Base-by-base conservation (phyloP, 2,888 invertebrate genomes). In the Dasypogon diadema region DNA sequence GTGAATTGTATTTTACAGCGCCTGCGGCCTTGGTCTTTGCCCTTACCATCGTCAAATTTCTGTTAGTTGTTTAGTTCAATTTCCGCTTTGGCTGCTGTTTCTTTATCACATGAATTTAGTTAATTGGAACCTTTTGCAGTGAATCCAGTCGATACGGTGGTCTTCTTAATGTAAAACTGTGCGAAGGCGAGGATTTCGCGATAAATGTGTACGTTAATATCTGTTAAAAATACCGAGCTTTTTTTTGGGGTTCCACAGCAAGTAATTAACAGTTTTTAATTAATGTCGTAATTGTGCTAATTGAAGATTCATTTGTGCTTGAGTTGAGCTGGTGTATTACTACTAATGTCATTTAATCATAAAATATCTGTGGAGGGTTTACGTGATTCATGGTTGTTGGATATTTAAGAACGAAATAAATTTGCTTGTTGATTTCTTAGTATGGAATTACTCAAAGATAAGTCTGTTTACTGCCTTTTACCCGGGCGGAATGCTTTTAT, bases 1-100 rank as follows among this genome's bases (percentile, higher is more conserved):
- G 79, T 79, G 46, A 37, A 22, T 18, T n/a, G n/a, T n/a, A 12
- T 30, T 56, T 56, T 26, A 12, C 18, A 56, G 24, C 56, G 56
- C 56, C 30, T 26, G 56, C 56, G 30, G 56, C 2, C 22, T 55
- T 55, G 21, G 6, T 55, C 6, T 24, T 30, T 56, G 12, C 51
- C 14, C 21, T 14, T 21, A 51, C 18, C 16, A 6, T 18, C 51
- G 1, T 51, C n/a, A 12, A 12, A 0, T 18, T 4, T 48, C 12
- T 48, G 4, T 6, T 21, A 6, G 14, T 6, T n/a, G 2, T 4
- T 51, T 18, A 51, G 5, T 16, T 16, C 2, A 16, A 51, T 58
- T 58, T 58, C 8, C 58, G 18, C 30, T 68, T 37, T 60, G 21
- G n/a, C 18, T 5, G 18, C 12, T 60, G 12, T 2, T 34, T 0